Conservation (phyloP, 2,797 vertebrate species). For the Danio jaintianensis region DNA sequence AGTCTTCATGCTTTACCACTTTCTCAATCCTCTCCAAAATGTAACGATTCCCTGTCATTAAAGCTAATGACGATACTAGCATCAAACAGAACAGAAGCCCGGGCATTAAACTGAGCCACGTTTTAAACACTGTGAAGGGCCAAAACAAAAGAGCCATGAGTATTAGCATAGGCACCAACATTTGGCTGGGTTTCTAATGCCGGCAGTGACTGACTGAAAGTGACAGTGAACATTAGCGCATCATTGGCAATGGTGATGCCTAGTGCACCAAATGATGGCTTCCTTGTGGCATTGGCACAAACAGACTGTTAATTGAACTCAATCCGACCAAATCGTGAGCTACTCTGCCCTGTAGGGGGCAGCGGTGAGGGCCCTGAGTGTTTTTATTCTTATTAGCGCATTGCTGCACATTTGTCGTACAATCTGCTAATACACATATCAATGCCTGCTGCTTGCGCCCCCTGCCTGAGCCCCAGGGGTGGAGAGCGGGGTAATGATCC, state of each 20-base stretch:
- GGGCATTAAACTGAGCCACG: not conserved
- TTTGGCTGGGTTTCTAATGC: slow-evolving; percentile 30
- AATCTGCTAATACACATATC: slow-evolving; percentile 79
- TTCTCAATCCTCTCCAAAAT: slow-evolving; percentile 1
- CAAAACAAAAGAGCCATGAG: slow-evolving; percentile 37
- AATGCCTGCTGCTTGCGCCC: slow-evolving; percentile 64
- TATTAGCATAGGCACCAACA: slow-evolving; percentile 7
- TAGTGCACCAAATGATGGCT: not conserved
- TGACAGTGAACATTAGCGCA: not conserved
- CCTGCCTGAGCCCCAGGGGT: slow-evolving; percentile 61
- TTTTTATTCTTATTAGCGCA: slow-evolving; percentile 44
- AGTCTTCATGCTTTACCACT: not conserved
- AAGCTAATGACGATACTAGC: slow-evolving; percentile 16
- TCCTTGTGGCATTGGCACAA: slow-evolving; percentile 29
- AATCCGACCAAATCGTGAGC: slow-evolving; percentile 41
- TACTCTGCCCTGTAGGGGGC: slow-evolving; percentile 72
- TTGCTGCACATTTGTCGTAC: slow-evolving; percentile 66
- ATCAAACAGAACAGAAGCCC: not conserved
- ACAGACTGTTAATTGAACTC: slow-evolving; percentile 30
- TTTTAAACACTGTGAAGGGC: slow-evolving; percentile 29
- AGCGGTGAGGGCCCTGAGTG: slow-evolving; percentile 66
- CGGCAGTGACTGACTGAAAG: slow-evolving; percentile 4
- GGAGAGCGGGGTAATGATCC: slow-evolving; percentile 76
- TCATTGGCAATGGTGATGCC: slow-evolving; percentile 13
- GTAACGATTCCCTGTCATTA: not conserved